Evolutionary conservation across 1,140 invertebrate genomes (phyloP).

Genomic region (Pseudoatta argentina): DNA sequence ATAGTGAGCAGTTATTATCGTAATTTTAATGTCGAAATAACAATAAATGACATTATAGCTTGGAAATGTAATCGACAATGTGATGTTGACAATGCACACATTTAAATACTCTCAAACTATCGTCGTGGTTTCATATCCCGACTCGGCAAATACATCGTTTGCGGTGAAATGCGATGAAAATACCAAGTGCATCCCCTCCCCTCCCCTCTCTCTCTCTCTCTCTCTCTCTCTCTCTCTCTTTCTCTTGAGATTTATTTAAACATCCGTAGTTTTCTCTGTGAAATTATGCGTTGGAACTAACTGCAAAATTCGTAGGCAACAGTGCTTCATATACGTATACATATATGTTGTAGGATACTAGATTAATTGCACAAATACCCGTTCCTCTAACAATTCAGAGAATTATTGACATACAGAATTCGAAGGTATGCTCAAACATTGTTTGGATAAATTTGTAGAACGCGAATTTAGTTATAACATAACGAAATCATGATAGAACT

Average conservation of each 20-base stretch:
- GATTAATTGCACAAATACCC: background rate
- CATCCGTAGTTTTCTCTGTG: background rate
- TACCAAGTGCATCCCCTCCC: background rate
- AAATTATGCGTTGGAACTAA: slow-evolving; percentile 20
- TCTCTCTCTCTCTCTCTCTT: background rate
- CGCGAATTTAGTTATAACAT: background rate
- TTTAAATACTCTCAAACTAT: background rate
- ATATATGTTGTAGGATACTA: background rate
- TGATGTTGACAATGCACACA: background rate
- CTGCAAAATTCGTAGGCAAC: background rate
- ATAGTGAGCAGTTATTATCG: too few relatives aligned
- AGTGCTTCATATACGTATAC: background rate
- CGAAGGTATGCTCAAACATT: background rate
- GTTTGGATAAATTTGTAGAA: background rate
- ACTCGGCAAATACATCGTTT: background rate
- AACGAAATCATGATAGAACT: background rate
- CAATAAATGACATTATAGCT: background rate
- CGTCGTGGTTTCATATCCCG: background rate
- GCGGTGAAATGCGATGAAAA: background rate
- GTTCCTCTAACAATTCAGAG: background rate
- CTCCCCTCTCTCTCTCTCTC: too few relatives aligned
- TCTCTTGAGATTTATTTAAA: slow-evolving; percentile 16
- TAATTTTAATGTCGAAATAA: too few relatives aligned
- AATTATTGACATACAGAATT: background rate
- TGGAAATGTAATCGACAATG: background rate